Conservation (phyloP, 2,113 vertebrate species). For the Hyla sarda region DNA sequence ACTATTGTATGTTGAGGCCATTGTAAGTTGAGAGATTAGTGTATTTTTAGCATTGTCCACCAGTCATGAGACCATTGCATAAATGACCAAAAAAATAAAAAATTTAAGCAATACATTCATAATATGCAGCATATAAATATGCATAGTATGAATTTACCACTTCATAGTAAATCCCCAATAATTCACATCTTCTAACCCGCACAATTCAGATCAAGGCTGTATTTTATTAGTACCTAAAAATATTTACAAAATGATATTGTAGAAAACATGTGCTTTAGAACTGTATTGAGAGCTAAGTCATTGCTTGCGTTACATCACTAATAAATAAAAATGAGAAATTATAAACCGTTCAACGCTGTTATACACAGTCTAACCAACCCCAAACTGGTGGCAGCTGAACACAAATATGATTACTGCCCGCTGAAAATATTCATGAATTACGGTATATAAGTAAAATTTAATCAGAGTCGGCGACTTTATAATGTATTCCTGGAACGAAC, state of each 20-base stretch:
- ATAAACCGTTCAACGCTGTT: background rate
- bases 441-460: constrained; percentile 37
- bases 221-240: background rate
- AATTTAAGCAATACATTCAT: no score
- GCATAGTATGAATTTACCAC: no score
- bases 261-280: no score
- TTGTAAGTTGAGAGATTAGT: no score
- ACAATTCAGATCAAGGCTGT: background rate
- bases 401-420: constrained; percentile 3
- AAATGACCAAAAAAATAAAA: no score
- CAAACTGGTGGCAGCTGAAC: background rate
- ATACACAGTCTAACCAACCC: background rate
- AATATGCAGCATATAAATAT: no score
- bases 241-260: background rate
- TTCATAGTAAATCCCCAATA: background rate
- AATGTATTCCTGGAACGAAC: constrained; percentile 33
- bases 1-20: no score
- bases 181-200: background rate
- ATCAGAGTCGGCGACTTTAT: background rate
- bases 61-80: no score
- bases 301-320: background rate
- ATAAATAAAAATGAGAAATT: background rate
- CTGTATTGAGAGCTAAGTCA: no score
- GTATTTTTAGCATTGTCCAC: no score
- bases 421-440: constrained; percentile 21